Conservation (phyloP, 2,797 vertebrate species). For the Orientallactaga sibirica region DNA sequence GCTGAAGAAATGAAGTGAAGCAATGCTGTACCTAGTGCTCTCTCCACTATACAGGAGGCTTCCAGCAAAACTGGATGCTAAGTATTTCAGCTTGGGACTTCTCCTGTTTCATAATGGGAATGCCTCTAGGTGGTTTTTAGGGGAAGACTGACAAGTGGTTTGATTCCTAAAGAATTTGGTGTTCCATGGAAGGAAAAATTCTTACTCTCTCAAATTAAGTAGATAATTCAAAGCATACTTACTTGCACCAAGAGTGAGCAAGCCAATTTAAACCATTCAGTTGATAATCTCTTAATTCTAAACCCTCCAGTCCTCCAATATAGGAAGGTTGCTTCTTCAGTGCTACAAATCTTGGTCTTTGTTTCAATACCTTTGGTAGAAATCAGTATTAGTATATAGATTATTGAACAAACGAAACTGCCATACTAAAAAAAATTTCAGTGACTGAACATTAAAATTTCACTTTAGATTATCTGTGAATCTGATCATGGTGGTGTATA, state of each 20-base stretch:
- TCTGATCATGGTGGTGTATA: neutral
- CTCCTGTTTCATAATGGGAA: constrained; percentile 71
- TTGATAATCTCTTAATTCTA: constrained; percentile 98
- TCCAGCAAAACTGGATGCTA: constrained; percentile 74
- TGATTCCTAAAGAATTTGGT: constrained; percentile 60
- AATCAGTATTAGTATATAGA: constrained; percentile 61
- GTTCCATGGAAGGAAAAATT: neutral
- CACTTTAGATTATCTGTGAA: constrained; percentile 33
- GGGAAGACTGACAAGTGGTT: constrained; percentile 60
- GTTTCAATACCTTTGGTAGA: constrained; percentile 93
- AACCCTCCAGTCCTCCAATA: constrained; percentile 92
- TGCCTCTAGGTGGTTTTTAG: constrained; percentile 72
- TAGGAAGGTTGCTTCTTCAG: constrained; percentile 97
- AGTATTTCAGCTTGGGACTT: constrained; percentile 75
- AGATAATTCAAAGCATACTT: constrained; percentile 84
- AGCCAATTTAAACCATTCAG: constrained; percentile 98
- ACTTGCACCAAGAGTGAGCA: constrained; percentile 99
- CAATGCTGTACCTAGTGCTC: constrained; percentile 60
- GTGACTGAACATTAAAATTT: neutral
- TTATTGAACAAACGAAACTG: constrained; percentile 60
- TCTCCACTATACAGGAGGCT: constrained; percentile 69
- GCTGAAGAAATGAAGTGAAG: neutral
- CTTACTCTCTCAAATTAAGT: neutral
- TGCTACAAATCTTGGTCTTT: constrained; percentile 96
- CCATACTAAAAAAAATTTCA: constrained; percentile 12